Percentiles rank a stretch among this genome's conserved stretches.
Conservation (phyloP, 2,797 vertebrate species). For the Syndactyla subalaris region DNA sequence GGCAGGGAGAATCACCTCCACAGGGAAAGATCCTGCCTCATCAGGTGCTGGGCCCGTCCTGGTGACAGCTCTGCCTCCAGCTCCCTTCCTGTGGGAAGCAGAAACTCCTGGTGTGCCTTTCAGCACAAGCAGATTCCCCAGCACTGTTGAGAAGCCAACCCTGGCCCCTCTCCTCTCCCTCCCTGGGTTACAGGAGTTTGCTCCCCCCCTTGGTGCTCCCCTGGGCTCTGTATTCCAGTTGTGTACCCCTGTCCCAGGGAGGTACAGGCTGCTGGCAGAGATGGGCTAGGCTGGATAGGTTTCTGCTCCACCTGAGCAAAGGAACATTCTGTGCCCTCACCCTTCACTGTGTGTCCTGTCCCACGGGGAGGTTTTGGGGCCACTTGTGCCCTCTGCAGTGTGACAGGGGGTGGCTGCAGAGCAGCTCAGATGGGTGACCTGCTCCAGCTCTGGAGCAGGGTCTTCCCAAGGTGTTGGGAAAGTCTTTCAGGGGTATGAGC, state of each 20-base stretch:
- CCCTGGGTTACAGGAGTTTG: neutral
- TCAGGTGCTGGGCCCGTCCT: neutral
- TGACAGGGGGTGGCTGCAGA: neutral
- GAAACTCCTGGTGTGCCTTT: neutral
- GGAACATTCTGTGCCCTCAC: neutral
- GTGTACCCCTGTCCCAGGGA: neutral
- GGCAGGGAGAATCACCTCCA: neutral
- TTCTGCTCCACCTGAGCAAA: neutral
- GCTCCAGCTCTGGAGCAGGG: neutral
- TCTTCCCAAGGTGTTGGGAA: neutral
- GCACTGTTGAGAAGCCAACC: fast-evolving
- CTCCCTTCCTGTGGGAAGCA: neutral
- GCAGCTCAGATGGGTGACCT: neutral
- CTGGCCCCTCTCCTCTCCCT: neutral
- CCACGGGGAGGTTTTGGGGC: neutral
- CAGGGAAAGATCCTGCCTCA: neutral
- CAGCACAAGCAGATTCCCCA: neutral
- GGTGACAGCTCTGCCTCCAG: neutral
- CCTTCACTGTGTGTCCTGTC: neutral
- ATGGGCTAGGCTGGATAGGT: neutral
- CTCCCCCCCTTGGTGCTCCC: neutral
- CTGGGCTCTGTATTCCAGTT: neutral
- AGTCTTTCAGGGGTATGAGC: neutral
- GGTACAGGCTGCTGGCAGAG: too few species aligned
- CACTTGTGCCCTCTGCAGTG: neutral